These are phyloP conservation scores for Macrotrachela quadricornifera DNA, from an alignment of 1,140 invertebrate genomes.

Conservation along the genomic window DNA sequence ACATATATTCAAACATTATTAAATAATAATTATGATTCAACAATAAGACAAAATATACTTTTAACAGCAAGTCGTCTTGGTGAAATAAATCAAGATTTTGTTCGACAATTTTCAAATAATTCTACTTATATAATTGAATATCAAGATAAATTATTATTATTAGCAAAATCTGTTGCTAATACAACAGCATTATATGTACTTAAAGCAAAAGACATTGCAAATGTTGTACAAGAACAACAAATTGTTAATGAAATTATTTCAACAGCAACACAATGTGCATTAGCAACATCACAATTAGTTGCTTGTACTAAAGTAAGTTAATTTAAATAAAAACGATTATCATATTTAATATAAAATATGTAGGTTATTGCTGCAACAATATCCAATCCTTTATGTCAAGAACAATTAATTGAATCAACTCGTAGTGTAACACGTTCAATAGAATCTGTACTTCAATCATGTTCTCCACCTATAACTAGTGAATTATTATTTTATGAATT, in stretches of 20 bases:
- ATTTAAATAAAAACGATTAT: too few relatives aligned
- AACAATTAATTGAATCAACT: slow-evolving; percentile 72
- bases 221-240: slow-evolving; percentile 46
- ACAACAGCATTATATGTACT: slow-evolving; percentile 28
- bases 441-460: slow-evolving; percentile 48
- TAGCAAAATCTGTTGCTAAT: slow-evolving; percentile 30
- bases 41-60: slow-evolving; percentile 63
- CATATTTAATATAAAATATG: too few relatives aligned
- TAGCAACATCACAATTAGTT: slow-evolving; percentile 87
- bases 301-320: slow-evolving; percentile 68
- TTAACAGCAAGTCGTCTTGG: slow-evolving; percentile 81
- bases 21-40: too few relatives aligned
- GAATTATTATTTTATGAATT: slow-evolving; percentile 52
- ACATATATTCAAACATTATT: too few relatives aligned
- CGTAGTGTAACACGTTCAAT: slow-evolving; percentile 76
- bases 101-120: slow-evolving; percentile 12
- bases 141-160: slow-evolving; percentile 22
- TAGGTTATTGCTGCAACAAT: slow-evolving; percentile 39
- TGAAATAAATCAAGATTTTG: slow-evolving; percentile 71
- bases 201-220: slow-evolving; percentile 38
- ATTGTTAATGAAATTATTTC: slow-evolving; percentile 63
- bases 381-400: slow-evolving; percentile 69
- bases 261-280: slow-evolving; percentile 78
- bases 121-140: neutral
- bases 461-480: slow-evolving; percentile 38